A percentile compares a stretch with the other conserved stretches of the same genome.
Conservation (phyloP, 2,113 vertebrate species). For the Sitta europaea region DNA sequence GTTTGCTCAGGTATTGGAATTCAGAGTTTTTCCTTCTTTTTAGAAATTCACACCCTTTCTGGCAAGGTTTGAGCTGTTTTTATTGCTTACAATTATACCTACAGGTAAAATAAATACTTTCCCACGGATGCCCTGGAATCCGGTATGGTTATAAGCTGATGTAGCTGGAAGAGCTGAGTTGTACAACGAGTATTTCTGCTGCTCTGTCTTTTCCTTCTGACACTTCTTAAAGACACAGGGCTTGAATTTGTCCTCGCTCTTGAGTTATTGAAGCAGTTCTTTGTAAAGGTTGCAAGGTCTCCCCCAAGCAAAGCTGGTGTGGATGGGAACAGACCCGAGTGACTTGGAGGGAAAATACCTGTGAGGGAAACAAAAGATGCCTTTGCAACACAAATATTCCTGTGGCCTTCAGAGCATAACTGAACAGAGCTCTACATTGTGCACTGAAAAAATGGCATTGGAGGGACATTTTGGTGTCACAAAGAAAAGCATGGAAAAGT, state of each 20-base stretch:
- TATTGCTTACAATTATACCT: constrained; percentile 73
- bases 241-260: background rate
- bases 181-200: constrained; percentile 69
- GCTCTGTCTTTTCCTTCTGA: constrained; percentile 35
- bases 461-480: background rate
- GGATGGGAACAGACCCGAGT: background rate
- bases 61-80: constrained; percentile 66
- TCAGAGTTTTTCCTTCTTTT: constrained; percentile 69
- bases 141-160: constrained; percentile 33
- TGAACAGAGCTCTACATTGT: background rate
- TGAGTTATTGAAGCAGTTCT: background rate
- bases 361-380: background rate
- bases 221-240: constrained; percentile 47
- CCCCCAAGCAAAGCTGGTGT: background rate
- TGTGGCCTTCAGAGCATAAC: background rate
- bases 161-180: constrained; percentile 48
- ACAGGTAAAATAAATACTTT: constrained; percentile 76
- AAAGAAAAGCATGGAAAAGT: background rate
- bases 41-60: constrained; percentile 72
- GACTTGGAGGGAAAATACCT: background rate
- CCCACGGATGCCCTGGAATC: constrained; percentile 70
- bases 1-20: constrained; percentile 77
- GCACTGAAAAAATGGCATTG: background rate
- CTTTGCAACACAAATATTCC: background rate
- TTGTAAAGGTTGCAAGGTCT: background rate